Evolutionary conservation across 2,113 vertebrate species (phyloP).

Genomic region (Lophochroa leadbeateri): DNA sequence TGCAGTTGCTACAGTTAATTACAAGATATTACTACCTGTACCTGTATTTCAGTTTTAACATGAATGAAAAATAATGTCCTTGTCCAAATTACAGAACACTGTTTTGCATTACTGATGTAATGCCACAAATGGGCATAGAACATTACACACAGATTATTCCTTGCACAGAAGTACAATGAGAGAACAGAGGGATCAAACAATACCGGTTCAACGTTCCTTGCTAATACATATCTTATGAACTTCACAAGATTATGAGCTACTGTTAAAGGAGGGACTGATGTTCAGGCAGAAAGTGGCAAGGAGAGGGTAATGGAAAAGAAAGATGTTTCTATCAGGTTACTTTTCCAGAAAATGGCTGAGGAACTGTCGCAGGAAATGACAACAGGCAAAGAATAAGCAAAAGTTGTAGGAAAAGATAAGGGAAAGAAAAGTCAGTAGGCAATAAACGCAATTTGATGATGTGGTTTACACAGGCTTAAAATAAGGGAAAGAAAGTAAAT

Average conservation of each 20-base stretch:
- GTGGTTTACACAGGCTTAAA: background rate
- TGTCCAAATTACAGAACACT: background rate
- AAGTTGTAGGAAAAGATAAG: background rate
- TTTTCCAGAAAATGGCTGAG: background rate
- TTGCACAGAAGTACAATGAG: background rate
- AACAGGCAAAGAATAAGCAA: background rate
- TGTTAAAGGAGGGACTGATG: background rate
- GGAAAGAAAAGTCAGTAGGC: background rate
- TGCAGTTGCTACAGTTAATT: background rate
- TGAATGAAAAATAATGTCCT: background rate
- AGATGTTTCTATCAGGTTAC: background rate
- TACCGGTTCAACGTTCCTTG: background rate
- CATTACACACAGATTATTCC: background rate
- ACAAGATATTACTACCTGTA: background rate
- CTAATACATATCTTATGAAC: background rate
- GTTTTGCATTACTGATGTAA: background rate
- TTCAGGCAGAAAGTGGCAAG: background rate
- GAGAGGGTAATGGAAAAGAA: background rate
- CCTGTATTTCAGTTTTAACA: background rate
- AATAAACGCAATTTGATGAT: background rate
- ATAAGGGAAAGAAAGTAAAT: background rate
- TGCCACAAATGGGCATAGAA: background rate
- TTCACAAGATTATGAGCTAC: background rate
- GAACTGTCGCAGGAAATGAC: background rate
- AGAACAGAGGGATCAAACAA: background rate